Percentiles rank a stretch among this genome's conserved stretches.
Evolutionary conservation across 2,888 invertebrate species (phyloP).

Genomic region (Steinernema carpocapsae): DNA sequence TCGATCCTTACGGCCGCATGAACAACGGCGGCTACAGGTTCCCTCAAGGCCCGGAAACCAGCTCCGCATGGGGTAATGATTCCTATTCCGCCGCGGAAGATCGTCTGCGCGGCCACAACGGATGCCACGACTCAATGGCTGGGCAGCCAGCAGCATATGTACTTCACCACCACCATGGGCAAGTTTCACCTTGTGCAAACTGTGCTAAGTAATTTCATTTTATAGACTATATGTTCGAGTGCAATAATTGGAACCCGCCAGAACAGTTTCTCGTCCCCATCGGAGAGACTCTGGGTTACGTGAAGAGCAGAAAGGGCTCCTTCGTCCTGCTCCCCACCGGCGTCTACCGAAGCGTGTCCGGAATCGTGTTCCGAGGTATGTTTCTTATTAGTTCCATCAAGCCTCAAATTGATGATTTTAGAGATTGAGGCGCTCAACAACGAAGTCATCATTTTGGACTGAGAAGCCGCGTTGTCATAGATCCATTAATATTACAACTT

Average conservation of each 20-base stretch:
- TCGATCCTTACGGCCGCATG: too few species aligned
- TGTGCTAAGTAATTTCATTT: not conserved
- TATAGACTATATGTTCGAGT: constrained; percentile 8
- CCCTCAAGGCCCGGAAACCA: too few species aligned
- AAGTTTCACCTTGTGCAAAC: too few species aligned
- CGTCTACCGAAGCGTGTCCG: not conserved
- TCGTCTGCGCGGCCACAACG: too few species aligned
- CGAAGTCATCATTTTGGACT: not conserved
- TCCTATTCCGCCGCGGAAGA: too few species aligned
- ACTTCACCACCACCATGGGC: too few species aligned
- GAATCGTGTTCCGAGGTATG: not conserved
- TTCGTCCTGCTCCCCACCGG: not conserved
- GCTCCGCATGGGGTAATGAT: too few species aligned
- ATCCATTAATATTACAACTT: not conserved
- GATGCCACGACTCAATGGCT: too few species aligned
- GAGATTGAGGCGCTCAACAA: not conserved
- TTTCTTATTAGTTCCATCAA: not conserved
- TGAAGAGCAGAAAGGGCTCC: constrained; percentile 19
- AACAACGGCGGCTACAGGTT: too few species aligned
- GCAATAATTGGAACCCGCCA: not conserved
- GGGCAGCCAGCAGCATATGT: too few species aligned
- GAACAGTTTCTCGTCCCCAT: not conserved
- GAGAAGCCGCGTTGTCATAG: not conserved
- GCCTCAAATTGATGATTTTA: not conserved
- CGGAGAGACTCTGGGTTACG: not conserved